Conservation (phyloP, 2,113 vertebrate species). For the Osmerus eperlanus region DNA sequence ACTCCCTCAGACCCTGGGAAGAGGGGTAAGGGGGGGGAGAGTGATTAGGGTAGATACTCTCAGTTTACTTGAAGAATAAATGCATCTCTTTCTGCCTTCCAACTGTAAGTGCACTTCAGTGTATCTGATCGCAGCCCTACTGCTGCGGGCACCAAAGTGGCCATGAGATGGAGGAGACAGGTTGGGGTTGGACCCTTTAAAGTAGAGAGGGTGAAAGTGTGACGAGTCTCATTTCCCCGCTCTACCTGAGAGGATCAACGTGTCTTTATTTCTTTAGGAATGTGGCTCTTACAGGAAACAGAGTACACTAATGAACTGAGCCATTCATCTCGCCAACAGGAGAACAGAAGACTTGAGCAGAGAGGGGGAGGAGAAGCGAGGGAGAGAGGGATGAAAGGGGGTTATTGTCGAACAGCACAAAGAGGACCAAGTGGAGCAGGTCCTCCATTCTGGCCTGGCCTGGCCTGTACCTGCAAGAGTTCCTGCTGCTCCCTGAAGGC, state of each 20-base stretch:
- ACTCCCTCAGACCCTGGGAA: slow-evolving; percentile 77
- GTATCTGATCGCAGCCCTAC: too few relatives aligned
- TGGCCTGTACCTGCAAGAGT: slow-evolving; percentile 79
- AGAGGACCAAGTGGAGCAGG: slow-evolving; percentile 29
- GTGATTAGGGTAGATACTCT: background rate
- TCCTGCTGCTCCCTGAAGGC: slow-evolving; percentile 83
- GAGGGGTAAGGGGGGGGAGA: background rate
- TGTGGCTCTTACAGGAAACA: slow-evolving; percentile 26
- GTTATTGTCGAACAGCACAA: slow-evolving; percentile 47
- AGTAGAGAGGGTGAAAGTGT: background rate
- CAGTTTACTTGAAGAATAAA: too few relatives aligned
- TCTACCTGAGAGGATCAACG: slow-evolving; percentile 14
- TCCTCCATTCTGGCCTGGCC: slow-evolving; percentile 19
- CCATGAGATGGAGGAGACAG: slow-evolving; percentile 12
- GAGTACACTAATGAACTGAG: slow-evolving; percentile 25
- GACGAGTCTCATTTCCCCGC: background rate
- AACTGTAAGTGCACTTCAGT: too few relatives aligned
- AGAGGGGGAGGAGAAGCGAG: background rate
- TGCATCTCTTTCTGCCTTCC: too few relatives aligned
- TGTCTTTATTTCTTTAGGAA: slow-evolving; percentile 15
- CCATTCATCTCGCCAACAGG: background rate
- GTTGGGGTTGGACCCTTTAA: background rate
- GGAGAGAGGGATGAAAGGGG: slow-evolving; percentile 28
- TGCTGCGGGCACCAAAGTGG: too few relatives aligned
- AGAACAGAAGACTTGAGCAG: background rate